phyloP scores from a whole-genome alignment of 2,113 vertebrate species.

The Sinosuthora webbiana region DNA sequence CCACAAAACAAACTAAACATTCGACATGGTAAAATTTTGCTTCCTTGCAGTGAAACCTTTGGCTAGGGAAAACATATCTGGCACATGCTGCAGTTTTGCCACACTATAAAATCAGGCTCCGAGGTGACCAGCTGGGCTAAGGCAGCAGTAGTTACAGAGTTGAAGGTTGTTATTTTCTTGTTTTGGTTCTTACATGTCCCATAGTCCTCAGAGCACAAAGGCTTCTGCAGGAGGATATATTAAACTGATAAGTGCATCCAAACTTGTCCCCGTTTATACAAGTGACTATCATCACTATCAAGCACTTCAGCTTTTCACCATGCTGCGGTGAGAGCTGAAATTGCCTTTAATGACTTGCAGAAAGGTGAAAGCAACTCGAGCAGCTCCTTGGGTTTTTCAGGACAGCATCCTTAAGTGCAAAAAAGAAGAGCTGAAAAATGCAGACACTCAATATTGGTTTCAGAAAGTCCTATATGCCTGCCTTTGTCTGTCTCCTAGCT shows the following conservation, averaged over 20 bases:
- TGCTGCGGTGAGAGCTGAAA: neutral
- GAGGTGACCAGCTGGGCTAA: neutral
- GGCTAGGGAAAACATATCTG: neutral
- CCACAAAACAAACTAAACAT: neutral
- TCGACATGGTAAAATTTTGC: neutral
- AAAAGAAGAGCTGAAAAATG: neutral
- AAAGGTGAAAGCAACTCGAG: neutral
- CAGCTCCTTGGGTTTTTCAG: neutral
- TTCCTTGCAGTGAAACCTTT: neutral
- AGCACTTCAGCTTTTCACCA: neutral
- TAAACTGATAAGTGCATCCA: neutral
- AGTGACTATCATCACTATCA: neutral
- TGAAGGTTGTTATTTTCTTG: neutral
- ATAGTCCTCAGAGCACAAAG: neutral
- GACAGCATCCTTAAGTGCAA: rapidly evolving
- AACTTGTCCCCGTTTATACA: neutral
- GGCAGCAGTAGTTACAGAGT: neutral
- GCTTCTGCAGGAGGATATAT: neutral
- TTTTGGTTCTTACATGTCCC: neutral
- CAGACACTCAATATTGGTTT: neutral
- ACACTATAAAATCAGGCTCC: neutral
- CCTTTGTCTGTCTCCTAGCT: neutral
- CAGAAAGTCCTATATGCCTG: neutral
- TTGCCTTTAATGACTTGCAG: neutral
- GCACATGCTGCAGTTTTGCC: neutral